A percentile compares a stretch with the other conserved stretches of the same genome.
Conservation (phyloP, 2,888 invertebrate genomes). For the Halictus ligatus region DNA sequence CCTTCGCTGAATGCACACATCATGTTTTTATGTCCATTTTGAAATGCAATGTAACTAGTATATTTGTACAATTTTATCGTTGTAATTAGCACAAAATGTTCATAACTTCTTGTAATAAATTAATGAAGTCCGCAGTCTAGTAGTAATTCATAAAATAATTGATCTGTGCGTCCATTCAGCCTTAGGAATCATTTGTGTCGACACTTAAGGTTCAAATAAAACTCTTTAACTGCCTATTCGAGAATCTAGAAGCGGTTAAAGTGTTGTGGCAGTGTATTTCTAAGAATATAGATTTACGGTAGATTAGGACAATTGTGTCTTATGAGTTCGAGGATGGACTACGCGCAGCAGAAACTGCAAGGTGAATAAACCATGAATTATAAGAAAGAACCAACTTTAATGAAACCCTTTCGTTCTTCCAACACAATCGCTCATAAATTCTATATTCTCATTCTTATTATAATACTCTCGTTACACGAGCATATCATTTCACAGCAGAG, state of each 20-base stretch:
- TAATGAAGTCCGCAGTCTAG: background rate
- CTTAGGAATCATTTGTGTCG: background rate
- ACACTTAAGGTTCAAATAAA: background rate
- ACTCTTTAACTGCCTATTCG: background rate
- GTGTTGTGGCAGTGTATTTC: background rate
- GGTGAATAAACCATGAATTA: background rate
- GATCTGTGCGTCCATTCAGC: background rate
- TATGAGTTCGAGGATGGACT: conserved; percentile 7
- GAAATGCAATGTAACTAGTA: background rate
- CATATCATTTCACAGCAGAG: background rate
- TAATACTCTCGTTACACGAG: conserved; percentile 2
- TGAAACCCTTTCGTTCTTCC: background rate
- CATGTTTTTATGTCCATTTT: background rate
- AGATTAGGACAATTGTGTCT: conserved; percentile 6
- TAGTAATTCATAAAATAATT: background rate
- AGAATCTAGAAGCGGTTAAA: background rate
- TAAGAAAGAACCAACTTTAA: background rate
- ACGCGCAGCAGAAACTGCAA: background rate
- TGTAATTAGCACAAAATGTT: background rate
- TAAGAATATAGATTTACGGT: conserved; percentile 5
- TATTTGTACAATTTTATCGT: background rate
- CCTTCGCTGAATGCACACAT: background rate
- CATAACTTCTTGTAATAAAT: background rate
- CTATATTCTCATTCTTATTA: background rate
- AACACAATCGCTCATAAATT: background rate